A percentile compares a stretch with the other conserved stretches of the same genome.
These are phyloP conservation scores for Melanostoma scalare DNA, from an alignment of 2,888 invertebrate species.

Conservation along the genomic window DNA sequence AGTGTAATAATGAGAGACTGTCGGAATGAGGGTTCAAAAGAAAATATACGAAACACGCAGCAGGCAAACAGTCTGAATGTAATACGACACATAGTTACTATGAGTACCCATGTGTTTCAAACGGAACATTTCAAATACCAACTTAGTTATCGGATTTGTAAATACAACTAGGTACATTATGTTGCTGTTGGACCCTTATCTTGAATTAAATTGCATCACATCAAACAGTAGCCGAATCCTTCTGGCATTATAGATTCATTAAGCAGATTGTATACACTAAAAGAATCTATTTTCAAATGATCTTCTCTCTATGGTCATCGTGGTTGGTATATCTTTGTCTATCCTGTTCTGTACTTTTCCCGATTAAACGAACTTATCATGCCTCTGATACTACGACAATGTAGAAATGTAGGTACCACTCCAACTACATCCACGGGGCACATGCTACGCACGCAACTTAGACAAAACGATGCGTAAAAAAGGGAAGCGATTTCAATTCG, in stretches of 20 bases:
- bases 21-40: too few relatives aligned
- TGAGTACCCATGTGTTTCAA: too few relatives aligned
- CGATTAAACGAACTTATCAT: conserved; percentile 19
- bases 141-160: not conserved
- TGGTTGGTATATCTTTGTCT: conserved; percentile 43
- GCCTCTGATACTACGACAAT: conserved; percentile 8
- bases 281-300: conserved; percentile 28
- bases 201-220: conserved; percentile 32
- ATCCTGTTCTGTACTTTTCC: conserved; percentile 3
- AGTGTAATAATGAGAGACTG: too few relatives aligned
- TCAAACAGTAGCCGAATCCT: conserved; percentile 38
- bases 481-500: conserved; percentile 60
- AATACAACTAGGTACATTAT: not conserved
- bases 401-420: conserved; percentile 1
- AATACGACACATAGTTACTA: too few relatives aligned
- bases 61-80: too few relatives aligned
- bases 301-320: conserved; percentile 29
- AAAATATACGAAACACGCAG: too few relatives aligned
- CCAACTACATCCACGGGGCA: not conserved
- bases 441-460: conserved; percentile 9
- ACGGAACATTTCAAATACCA: too few relatives aligned
- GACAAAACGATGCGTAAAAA: conserved; percentile 62
- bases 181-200: conserved; percentile 1
- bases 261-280: conserved; percentile 61
- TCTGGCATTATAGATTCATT: conserved; percentile 58